Evolutionary conservation across 2,113 vertebrate genomes (phyloP), one percentile per base, ranked within the genome.

Genomic region (Gymnobelideus leadbeateri): DNA sequence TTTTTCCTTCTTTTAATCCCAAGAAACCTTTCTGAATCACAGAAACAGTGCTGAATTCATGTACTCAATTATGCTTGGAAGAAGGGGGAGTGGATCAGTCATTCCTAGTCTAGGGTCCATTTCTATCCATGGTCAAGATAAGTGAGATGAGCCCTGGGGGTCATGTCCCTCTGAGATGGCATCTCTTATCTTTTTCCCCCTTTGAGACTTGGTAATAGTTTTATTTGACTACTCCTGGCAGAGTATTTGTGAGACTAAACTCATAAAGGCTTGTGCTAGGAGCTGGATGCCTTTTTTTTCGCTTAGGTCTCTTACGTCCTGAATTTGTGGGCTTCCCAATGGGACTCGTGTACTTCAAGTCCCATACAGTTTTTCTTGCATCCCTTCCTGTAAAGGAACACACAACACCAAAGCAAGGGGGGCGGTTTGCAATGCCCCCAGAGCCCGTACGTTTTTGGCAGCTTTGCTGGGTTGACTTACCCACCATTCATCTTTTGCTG

Each of bases 281-380:
- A 92, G 31, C 46, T 37, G 21, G 21, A 91, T 24, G 10, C 25
- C n/a, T 90, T 90, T 49, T 90, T 89, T 89, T 47, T 49, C 9
- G 47, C 92, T 49, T n/a, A 52, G 1, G 16, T 96, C 95, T 95
- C 92, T 37, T 94, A 94, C 92, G 89, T 91, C 91, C 53, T 61
- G 94, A 91, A 91, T 94, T 51, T 77, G 25, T 57, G 91, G 51
- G 54, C 7, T 54, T 89, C 51, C 57, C 93, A 52, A 92, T 89
- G 94, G 94, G 89, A 92, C 84, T 95, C 14, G 50, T 94, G 1
- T 23, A 49, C 91, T 96, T 96, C 93, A 92, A 95, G 61, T 16
- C 89, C 89, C 92, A 89, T 31, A 49, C 1, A 54, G 49, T 89
- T 96, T 96, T 94, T 52, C 77, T 95, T 93, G 91, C 91, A 28